phyloP scores from a whole-genome alignment of 2,113 vertebrate genomes.

The Hipposideros armiger region DNA sequence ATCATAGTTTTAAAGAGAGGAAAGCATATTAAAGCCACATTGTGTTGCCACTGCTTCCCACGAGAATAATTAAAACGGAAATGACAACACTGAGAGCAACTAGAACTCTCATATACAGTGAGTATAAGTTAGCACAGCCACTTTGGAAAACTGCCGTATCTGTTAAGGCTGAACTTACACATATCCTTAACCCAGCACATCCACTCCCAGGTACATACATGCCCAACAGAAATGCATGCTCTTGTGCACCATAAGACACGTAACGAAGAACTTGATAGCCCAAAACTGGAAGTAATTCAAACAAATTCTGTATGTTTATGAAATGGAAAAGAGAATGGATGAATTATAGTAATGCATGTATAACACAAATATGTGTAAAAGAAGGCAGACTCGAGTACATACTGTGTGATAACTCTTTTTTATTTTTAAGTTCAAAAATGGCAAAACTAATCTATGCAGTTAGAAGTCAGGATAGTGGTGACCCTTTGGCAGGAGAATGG shows the following conservation, averaged over 20 bases:
- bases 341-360: not conserved
- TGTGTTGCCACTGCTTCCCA: not conserved
- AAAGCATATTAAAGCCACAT: not conserved
- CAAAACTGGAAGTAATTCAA: not conserved
- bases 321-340: not conserved
- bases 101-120: not conserved
- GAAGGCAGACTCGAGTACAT: not conserved
- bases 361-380: not conserved
- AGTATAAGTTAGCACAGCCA: not conserved
- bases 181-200: not conserved
- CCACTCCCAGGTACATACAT: not conserved
- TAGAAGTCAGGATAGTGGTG: not conserved
- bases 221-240: not conserved
- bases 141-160: not conserved
- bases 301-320: constrained; percentile 13
- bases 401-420: not conserved
- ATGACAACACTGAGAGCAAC: not conserved
- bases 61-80: not conserved
- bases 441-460: not conserved
- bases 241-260: not conserved
- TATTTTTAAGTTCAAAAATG: not conserved
- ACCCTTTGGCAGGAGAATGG: not conserved
- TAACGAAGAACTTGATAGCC: not conserved
- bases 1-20: not conserved
- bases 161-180: not conserved